These are phyloP conservation scores for Ostrea denselamellosa DNA, from an alignment of 1,140 invertebrate species.

Conservation along the genomic window DNA sequence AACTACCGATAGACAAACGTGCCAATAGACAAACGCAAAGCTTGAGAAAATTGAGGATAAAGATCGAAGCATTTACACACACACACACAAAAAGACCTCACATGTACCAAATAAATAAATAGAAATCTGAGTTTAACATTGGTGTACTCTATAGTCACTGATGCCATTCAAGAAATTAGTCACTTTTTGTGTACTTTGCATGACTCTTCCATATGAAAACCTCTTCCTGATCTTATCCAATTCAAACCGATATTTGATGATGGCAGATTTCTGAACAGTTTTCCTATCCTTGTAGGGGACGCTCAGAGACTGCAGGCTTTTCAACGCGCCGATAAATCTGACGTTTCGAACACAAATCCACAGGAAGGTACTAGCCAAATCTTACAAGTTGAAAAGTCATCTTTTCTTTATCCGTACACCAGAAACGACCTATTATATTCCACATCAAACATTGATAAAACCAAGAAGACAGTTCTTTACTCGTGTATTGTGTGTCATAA, in stretches of 20 bases:
- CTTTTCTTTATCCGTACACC: not conserved
- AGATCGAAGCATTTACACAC: too few species aligned
- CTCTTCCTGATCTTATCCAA: not conserved
- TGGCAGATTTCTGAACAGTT: constrained; percentile 22
- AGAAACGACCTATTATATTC: not conserved
- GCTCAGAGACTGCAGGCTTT: not conserved
- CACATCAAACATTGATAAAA: not conserved
- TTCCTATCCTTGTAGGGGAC: constrained; percentile 15
- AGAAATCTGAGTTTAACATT: too few species aligned
- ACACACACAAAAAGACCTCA: too few species aligned
- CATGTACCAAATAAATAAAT: too few species aligned
- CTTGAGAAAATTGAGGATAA: too few species aligned
- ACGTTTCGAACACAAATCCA: not conserved
- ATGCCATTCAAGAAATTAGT: too few species aligned
- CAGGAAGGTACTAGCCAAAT: not conserved
- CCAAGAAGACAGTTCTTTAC: not conserved
- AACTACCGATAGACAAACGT: not conserved
- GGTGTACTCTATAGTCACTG: too few species aligned
- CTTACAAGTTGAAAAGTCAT: not conserved
- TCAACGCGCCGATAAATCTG: not conserved
- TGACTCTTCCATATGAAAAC: too few species aligned
- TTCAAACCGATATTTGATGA: constrained; percentile 8
- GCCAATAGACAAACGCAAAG: not conserved
- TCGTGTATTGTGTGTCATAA: constrained; percentile 49
- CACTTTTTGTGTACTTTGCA: too few species aligned